Evolutionary conservation across 2,888 invertebrate genomes (phyloP), one percentile per base, ranked within the genome.

Genomic region (Microctonus brassicae): DNA sequence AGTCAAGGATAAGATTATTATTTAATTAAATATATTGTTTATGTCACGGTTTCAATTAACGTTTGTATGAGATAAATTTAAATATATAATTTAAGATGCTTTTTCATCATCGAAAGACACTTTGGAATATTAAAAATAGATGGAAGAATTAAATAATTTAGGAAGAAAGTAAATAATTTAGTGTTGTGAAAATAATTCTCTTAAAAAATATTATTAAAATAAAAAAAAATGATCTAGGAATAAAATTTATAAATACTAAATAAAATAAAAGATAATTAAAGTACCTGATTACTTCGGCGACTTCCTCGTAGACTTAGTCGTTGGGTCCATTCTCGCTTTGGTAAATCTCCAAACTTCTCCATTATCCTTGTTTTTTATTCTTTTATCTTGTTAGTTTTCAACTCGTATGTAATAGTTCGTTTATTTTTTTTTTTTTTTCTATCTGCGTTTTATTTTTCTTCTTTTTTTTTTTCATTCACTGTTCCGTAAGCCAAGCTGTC

Each of bases 311-410:
- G 89, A 77, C 94, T 94, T 77, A 94, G 90, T 76, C 94, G 89
- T 88, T 92, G 92, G 86, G 92, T 93, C 94, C 94, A 94, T 81
- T 94, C 93, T 70, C 92, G 90, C 79, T 91, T 90, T 78, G 91
- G 89, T 72, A 90, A 89, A 81, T 94, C 94, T 72, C 92, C 93
- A 81, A 91, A 89, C 68, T 79, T 80, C 57, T 84, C 83, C 84
- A 83, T 84, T 63, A 75, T 33, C 11, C n/a, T 34, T 10, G 20
- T 53, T 22, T 60, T 55, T 39, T 68, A 26, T 62, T 68, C 67
- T 55, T 72, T 60, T 39, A 13, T 22, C 24, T 24, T 39, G 47
- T 53, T 57, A 29, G 39, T 57, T 68, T 58, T 29, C 34, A 29
- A 33, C 33, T 47, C 39, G 1, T 47, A 20, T 47, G 17, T 17